Evolutionary conservation across 2,797 vertebrate species (phyloP).

Genomic region (Ambastaia sidthimunki): DNA sequence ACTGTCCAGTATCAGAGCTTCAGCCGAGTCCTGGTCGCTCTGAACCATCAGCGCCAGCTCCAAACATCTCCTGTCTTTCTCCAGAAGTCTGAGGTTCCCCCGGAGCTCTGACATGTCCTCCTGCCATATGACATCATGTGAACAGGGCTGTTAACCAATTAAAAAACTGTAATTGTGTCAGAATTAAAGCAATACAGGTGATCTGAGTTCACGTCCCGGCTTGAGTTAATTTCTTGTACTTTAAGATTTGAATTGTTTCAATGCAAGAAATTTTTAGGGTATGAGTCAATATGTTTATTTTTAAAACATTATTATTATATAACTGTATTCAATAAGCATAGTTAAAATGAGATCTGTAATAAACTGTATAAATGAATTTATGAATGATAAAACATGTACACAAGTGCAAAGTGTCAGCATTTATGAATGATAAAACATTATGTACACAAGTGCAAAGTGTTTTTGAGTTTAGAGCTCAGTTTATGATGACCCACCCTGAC

Average conservation of each 20-base stretch:
- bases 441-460: neutral
- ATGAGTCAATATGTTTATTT: no score
- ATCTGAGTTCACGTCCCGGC: no score
- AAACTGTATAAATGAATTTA: no score
- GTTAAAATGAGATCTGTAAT: no score
- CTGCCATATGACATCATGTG: constrained; percentile 66
- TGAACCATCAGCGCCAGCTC: constrained; percentile 79
- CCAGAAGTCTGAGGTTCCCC: constrained; percentile 76
- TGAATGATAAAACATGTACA: no score
- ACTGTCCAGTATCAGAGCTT: constrained; percentile 75
- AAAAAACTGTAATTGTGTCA: neutral
- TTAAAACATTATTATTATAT: no score
- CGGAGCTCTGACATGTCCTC: constrained; percentile 86
- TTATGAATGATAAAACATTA: neutral
- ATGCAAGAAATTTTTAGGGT: no score
- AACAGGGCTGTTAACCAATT: neutral
- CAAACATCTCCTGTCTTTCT: constrained; percentile 82
- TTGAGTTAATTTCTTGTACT: no score
- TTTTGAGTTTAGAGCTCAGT: neutral
- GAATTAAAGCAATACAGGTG: neutral
- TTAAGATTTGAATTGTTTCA: no score
- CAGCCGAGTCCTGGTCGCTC: constrained; percentile 79
- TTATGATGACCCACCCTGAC: constrained; percentile 79
- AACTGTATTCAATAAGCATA: no score
- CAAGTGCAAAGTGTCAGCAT: no score